phyloP scores from a whole-genome alignment of 2,797 vertebrate species.

The Acipenser transmontanus region DNA sequence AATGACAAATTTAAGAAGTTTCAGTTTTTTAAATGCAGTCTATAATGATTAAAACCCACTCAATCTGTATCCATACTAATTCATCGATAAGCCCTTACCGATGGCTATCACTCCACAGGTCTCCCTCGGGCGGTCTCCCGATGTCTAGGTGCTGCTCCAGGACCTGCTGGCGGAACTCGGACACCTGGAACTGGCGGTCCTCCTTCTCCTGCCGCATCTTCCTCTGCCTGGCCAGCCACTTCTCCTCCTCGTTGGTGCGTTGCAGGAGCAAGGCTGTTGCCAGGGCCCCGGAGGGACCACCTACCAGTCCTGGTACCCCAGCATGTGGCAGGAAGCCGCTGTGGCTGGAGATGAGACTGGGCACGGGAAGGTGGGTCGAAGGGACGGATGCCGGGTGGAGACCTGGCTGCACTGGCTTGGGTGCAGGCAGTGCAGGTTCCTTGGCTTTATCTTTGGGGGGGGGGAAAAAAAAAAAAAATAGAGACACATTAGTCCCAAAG shows the following conservation, averaged over 20 bases:
- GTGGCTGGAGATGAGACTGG: slow-evolving; percentile 78
- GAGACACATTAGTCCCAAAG: neutral
- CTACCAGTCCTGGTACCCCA: slow-evolving; percentile 42
- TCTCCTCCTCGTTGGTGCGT: slow-evolving; percentile 90
- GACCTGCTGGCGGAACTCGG: slow-evolving; percentile 93
- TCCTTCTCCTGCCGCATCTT: slow-evolving; percentile 93
- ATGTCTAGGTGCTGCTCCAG: slow-evolving; percentile 92
- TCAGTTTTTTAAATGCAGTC: no score
- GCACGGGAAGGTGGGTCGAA: slow-evolving; percentile 70
- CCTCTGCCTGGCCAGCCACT: slow-evolving; percentile 89
- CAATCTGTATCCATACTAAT: no score
- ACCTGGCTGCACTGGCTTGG: slow-evolving; percentile 60
- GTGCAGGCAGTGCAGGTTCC: slow-evolving; percentile 73
- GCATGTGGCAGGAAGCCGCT: slow-evolving; percentile 72
- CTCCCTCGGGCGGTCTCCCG: slow-evolving; percentile 65
- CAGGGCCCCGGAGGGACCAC: slow-evolving; percentile 28
- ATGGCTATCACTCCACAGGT: slow-evolving; percentile 73
- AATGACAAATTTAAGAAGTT: no score
- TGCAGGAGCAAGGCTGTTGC: slow-evolving; percentile 76
- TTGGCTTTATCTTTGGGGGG: slow-evolving; percentile 80
- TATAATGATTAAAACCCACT: no score
- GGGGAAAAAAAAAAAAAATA: neutral
- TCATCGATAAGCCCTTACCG: slow-evolving; percentile 54
- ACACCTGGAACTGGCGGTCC: slow-evolving; percentile 93
- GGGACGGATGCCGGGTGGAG: slow-evolving; percentile 52